Percentiles rank a stretch among this genome's conserved stretches.
These are phyloP conservation scores for Drosophila buzzatii DNA, from an alignment of 2,888 invertebrate genomes.

Conservation along the genomic window DNA sequence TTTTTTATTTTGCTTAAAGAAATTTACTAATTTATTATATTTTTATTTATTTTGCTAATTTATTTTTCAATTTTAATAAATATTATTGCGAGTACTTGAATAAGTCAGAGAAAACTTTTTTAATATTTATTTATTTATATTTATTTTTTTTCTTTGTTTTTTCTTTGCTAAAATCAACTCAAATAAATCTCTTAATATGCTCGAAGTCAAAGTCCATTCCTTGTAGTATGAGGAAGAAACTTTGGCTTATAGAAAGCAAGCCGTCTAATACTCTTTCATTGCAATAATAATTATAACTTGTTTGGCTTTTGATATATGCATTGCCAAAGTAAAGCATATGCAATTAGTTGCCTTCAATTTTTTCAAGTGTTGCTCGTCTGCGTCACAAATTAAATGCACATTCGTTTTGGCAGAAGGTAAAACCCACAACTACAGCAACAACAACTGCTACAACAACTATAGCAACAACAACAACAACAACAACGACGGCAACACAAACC, in stretches of 20 bases:
- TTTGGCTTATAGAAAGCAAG: neutral
- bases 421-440: constrained; percentile 48
- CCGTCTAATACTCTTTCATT: neutral
- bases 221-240: too few relatives aligned
- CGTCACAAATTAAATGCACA: constrained; percentile 74
- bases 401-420: constrained; percentile 60
- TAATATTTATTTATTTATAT: too few relatives aligned
- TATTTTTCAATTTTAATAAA: too few relatives aligned
- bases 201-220: too few relatives aligned
- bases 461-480: constrained; percentile 1
- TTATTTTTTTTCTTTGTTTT: too few relatives aligned
- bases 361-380: constrained; percentile 42
- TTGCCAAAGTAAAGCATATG: neutral
- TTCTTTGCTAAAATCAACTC: too few relatives aligned
- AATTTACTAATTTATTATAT: too few relatives aligned
- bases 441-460: constrained; percentile 1
- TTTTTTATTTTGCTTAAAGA: too few relatives aligned
- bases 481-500: constrained; percentile 26
- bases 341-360: constrained; percentile 12
- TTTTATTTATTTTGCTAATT: too few relatives aligned
- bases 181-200: too few relatives aligned
- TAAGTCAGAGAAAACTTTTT: too few relatives aligned
- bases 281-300: neutral
- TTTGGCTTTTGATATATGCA: neutral
- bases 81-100: too few relatives aligned